phyloP scores from a whole-genome alignment of 2,113 vertebrate genomes.

The Anoplopoma fimbria region DNA sequence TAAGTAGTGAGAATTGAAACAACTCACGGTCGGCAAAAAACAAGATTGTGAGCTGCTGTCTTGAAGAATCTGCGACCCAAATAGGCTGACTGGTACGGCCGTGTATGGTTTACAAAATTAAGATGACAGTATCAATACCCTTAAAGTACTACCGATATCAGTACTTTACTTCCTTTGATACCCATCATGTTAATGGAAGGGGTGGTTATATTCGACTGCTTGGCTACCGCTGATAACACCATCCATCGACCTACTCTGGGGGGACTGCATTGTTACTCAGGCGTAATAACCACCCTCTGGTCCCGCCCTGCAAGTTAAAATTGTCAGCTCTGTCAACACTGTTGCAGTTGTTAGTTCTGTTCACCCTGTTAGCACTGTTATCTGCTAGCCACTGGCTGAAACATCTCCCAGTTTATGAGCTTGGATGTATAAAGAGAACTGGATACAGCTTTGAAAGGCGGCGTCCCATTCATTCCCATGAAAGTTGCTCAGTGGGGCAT shows the following conservation, averaged over 20 bases:
- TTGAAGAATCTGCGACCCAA: background rate
- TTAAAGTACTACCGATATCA: no score
- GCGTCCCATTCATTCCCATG: background rate
- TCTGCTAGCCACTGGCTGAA: background rate
- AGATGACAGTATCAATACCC: no score
- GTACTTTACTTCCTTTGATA: no score
- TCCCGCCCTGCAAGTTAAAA: background rate
- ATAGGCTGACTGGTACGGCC: background rate
- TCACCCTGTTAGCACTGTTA: background rate
- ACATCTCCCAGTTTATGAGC: background rate
- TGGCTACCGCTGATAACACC: no score
- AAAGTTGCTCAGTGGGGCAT: background rate
- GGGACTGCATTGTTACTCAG: no score
- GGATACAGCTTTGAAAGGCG: background rate
- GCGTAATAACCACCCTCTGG: no score
- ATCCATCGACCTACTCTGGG: no score
- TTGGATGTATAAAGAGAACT: background rate
- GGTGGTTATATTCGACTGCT: no score
- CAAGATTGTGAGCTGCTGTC: background rate
- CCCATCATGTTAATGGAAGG: no score
- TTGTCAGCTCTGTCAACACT: background rate
- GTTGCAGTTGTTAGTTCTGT: no score
- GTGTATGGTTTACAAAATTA: no score
- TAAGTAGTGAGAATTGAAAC: background rate
- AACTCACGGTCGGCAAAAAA: background rate